Percentiles rank a stretch among this genome's conserved stretches.
These are phyloP conservation scores for Drosophila triauraria DNA, from an alignment of 1,140 invertebrate species.

Conservation along the genomic window DNA sequence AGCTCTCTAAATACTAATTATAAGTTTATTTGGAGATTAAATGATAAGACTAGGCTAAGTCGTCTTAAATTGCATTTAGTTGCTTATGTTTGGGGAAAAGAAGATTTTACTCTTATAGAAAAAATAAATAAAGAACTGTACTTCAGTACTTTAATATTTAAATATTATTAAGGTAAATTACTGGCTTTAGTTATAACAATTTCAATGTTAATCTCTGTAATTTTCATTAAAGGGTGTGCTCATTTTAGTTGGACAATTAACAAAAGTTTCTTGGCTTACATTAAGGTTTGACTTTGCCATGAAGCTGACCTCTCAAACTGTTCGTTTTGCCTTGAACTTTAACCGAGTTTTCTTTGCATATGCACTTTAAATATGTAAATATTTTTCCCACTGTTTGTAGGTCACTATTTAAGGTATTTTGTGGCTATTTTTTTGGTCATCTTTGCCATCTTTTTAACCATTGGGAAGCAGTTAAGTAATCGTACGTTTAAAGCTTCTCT, in stretches of 20 bases:
- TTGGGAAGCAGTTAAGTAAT: not conserved
- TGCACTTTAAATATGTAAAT: constrained; percentile 5
- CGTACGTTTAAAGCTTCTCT: not conserved
- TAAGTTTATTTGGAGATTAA: constrained; percentile 11
- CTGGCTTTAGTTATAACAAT: not conserved
- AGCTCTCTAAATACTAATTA: not conserved
- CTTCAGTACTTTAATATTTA: not conserved
- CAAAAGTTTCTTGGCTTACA: constrained; percentile 4
- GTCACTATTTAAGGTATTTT: constrained; percentile 22
- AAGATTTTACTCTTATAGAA: no score
- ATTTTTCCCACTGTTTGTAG: constrained; percentile 28
- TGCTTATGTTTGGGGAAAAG: not conserved
- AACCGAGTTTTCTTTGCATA: constrained; percentile 13
- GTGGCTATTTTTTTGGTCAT: not conserved
- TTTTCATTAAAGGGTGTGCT: not conserved
- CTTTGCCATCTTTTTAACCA: constrained; percentile 61
- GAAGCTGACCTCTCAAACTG: not conserved
- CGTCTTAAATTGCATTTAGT: not conserved
- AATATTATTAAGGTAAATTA: no score
- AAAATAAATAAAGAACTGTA: not conserved
- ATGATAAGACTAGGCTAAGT: constrained; percentile 1
- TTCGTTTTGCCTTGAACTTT: constrained; percentile 36
- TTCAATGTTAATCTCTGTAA: not conserved
- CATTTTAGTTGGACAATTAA: not conserved
- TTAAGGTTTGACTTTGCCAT: constrained; percentile 7